Evolutionary conservation across 1,140 invertebrate genomes (phyloP).

Genomic region (Hylaeus volcanicus): DNA sequence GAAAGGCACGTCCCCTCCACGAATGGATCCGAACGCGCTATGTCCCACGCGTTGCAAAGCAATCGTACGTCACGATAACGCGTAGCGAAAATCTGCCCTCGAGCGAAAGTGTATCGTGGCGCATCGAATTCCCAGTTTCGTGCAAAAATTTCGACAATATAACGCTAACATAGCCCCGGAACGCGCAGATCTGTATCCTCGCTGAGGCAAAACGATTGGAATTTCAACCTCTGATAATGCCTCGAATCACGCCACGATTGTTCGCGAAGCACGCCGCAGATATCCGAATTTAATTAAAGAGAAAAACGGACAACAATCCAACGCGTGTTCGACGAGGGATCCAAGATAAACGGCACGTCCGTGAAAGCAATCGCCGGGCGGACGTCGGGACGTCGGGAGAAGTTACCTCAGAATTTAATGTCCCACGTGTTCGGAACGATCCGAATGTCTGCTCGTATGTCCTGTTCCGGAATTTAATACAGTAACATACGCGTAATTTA

Average conservation of each 20-base stretch:
- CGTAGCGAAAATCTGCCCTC: too few relatives aligned
- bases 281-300: slow-evolving; percentile 40
- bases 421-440: slow-evolving; percentile 63
- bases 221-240: not conserved
- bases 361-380: slow-evolving; percentile 21
- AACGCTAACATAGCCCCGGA: too few relatives aligned
- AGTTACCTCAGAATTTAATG: slow-evolving; percentile 63
- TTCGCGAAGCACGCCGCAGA: not conserved
- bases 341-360: not conserved
- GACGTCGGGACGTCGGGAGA: slow-evolving; percentile 50
- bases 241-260: not conserved
- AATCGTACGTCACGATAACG: too few relatives aligned
- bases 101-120: too few relatives aligned
- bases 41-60: too few relatives aligned
- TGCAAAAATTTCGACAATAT: not conserved
- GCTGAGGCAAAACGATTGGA: too few relatives aligned
- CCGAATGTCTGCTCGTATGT: slow-evolving; percentile 59
- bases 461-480: slow-evolving; percentile 64
- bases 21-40: too few relatives aligned
- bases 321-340: not conserved
- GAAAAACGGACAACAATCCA: slow-evolving; percentile 38
- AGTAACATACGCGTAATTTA: slow-evolving; percentile 65
- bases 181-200: too few relatives aligned
- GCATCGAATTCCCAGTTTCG: not conserved
- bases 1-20: too few relatives aligned